A percentile compares a stretch with the other conserved stretches of the same genome.
phyloP scores from a whole-genome alignment of 2,113 vertebrate genomes.

The Egretta garzetta region DNA sequence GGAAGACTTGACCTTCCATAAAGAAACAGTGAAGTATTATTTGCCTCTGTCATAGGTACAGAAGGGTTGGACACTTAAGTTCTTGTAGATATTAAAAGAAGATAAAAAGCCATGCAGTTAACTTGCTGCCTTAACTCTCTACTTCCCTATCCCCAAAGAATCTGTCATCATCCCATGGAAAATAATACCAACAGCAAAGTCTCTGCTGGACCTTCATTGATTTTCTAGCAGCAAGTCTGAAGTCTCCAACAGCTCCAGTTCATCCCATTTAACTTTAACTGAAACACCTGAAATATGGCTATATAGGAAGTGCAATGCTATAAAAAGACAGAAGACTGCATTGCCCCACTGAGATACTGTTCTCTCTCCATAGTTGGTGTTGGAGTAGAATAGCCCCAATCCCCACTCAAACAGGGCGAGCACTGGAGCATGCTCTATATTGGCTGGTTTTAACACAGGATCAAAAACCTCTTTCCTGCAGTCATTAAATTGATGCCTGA shows the following conservation, averaged over 20 bases:
- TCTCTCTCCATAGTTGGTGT: background rate
- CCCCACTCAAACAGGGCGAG: background rate
- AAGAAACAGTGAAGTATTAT: background rate
- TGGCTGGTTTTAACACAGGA: background rate
- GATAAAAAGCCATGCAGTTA: background rate
- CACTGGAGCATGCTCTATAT: background rate
- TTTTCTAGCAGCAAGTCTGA: background rate
- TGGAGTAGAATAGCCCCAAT: background rate
- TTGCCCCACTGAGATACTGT: background rate
- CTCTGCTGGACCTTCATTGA: background rate
- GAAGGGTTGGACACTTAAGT: rapidly evolving
- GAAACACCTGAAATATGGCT: background rate
- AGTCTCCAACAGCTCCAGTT: background rate
- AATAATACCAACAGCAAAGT: background rate
- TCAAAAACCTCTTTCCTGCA: background rate
- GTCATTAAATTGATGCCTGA: background rate
- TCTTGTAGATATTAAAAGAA: background rate
- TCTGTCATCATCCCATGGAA: background rate
- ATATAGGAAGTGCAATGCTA: background rate
- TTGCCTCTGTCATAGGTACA: background rate
- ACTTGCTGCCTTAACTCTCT: background rate
- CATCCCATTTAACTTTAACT: background rate
- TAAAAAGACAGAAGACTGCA: background rate
- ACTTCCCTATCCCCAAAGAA: background rate
- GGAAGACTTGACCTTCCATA: background rate